Evolutionary conservation across 1,140 invertebrate species (phyloP), one percentile per base, ranked within the genome.

Genomic region (Anoplophora glabripennis): DNA sequence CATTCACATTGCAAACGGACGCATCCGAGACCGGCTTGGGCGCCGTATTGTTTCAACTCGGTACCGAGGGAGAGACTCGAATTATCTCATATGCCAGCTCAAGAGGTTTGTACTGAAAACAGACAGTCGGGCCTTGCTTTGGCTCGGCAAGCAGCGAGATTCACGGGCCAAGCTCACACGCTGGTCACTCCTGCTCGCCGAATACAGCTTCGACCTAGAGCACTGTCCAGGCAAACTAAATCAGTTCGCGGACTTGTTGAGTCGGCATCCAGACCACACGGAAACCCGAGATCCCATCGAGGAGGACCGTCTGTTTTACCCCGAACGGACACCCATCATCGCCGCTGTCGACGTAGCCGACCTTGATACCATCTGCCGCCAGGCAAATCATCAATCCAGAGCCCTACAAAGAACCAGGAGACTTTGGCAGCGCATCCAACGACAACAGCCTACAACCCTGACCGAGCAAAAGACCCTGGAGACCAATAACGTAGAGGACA

Each of bases 111-210:
- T 35, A 0, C 57, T 76, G 1, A 17, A 51, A 11, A 74, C 70
- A 0, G 66, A 71, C 56, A 70, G 59, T 35, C n/a, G 44, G 4
- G 64, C 61, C 0, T 51, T 73, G 0, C 52, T 34, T 0, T 74
- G 72, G 70, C 60, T 74, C 0, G 0, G 65, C 0, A 8, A 17
- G 7, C 7, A 59, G 5, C 63, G 63, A 21, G 66, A 71, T 37
- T 28, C n/a, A 1, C 48, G 59, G 7, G 44, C 62, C 7, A 73
- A 75, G 53, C 57, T 74, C 0, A 63, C 55, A 2, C 58, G 71
- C 0, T 73, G 70, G 71, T 47, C 71, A 0, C 14, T 72, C 0
- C 46, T 70, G 0, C 61, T 74, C 1, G 64, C 65, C 33, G 63
- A 71, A 38, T 73, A 67, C 38, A 21, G 38, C 7, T 71, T 70